Conservation (phyloP, 2,797 vertebrate genomes). For the Thunnus albacares region DNA sequence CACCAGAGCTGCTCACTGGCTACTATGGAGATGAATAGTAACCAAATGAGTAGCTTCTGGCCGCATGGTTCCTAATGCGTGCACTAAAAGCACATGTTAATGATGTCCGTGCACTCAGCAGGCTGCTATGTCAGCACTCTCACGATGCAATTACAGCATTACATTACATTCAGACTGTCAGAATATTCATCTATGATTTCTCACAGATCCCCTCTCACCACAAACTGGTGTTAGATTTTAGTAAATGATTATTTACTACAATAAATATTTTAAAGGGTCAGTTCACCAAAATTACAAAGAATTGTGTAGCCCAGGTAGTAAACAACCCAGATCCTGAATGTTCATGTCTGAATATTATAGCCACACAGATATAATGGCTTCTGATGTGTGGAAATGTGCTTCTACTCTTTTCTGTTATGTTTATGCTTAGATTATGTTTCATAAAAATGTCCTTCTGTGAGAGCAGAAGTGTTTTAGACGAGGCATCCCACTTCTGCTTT, state of each 20-base stretch:
- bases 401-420: too few species aligned
- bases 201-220: neutral
- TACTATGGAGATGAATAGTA: conserved; percentile 17
- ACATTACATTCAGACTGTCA: neutral
- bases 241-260: neutral
- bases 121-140: neutral
- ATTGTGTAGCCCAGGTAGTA: neutral
- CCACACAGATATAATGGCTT: too few species aligned
- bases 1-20: conserved; percentile 21
- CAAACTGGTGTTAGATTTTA: neutral
- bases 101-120: conserved; percentile 7
- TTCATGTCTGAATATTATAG: too few species aligned
- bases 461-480: too few species aligned
- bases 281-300: neutral
- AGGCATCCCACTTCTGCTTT: too few species aligned
- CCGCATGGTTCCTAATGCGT: conserved; percentile 43
- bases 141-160: neutral
- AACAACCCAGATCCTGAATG: too few species aligned
- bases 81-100: conserved; percentile 39
- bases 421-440: too few species aligned
- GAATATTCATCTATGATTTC: neutral
- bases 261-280: neutral
- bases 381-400: too few species aligned
- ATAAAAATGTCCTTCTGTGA: too few species aligned
- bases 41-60: conserved; percentile 4